Conservation (phyloP, 2,797 vertebrate genomes). For the Podarcis siculus region DNA sequence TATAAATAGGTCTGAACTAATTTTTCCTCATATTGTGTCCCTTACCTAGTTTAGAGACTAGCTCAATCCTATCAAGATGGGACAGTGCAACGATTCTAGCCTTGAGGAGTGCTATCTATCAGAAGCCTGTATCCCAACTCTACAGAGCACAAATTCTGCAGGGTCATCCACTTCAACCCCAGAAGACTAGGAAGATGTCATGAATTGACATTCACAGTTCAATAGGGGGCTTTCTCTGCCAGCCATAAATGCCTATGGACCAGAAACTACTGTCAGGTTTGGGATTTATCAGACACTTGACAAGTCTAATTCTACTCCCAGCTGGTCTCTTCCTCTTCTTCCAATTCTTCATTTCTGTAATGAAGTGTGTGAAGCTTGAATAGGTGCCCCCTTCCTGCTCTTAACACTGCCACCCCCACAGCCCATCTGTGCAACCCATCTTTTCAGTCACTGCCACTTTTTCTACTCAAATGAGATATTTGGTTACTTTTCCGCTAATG, state of each 20-base stretch:
- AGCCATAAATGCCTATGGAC: conserved; percentile 10
- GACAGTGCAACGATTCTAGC: neutral
- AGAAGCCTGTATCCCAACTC: neutral
- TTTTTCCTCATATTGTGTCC: neutral
- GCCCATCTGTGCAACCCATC: neutral
- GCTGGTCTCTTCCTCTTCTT: neutral
- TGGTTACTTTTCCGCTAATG: neutral
- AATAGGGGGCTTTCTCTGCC: neutral
- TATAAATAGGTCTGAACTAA: neutral
- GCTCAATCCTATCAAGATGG: neutral
- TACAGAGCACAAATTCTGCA: neutral
- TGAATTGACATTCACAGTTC: conserved; percentile 4
- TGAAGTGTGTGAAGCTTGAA: neutral
- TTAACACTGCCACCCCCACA: neutral
- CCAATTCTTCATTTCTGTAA: neutral
- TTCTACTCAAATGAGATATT: neutral
- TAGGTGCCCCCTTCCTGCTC: neutral
- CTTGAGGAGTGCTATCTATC: neutral
- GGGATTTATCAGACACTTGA: conserved; percentile 6
- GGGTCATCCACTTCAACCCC: neutral
- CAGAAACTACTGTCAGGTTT: conserved; percentile 17
- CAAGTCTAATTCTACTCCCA: conserved; percentile 10
- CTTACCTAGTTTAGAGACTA: neutral
- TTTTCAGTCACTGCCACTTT: neutral
- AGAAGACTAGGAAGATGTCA: neutral